Evolutionary conservation across 2,888 invertebrate genomes (phyloP), one percentile per base, ranked within the genome.

Genomic region (Diaperis boleti): DNA sequence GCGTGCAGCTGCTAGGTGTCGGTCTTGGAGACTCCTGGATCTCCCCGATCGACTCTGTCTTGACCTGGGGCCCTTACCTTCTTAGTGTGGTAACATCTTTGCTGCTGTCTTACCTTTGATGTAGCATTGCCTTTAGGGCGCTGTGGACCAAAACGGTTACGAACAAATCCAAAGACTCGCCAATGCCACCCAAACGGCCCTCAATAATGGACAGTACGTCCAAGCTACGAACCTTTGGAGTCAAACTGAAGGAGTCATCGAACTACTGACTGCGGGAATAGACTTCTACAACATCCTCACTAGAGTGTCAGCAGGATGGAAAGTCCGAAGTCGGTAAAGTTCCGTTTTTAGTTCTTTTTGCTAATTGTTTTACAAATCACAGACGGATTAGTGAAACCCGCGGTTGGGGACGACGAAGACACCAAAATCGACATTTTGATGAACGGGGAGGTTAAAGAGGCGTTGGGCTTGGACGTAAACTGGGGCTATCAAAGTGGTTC

Each of bases 11-110:
- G 47, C 84, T 85, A 72, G 95, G 95, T 0, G 87, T 96, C 14
- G 91, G 88, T 0, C 85, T 96, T 79, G 95, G 95, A 1, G 95
- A 95, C 79, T 89, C 95, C 0, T 96, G 95, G 95, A 92, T 95
- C 64, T 91, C 92, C 1, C 94, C 95, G 0, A 86, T 94, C 50
- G 94, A 95, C 76, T 90, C 92, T 0, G 92, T 93, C 0, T 81
- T 91, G 26, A 89, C 91, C 0, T 96, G 95, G 95, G 94, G 89
- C 0, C 91, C 91, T 0, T 88, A 89, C 72, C 84, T 96, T 6
- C 84, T 91, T 17, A 86, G 89, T 11, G 88, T 90, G 74, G 90
- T 90, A 81, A 83, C n/a, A n/a, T n/a, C n/a, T n/a, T 13, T 42
- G 6, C n/a, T 2, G 17, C 29, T n/a, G 4, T 3, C 10, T 14